Evolutionary conservation across 2,113 vertebrate genomes (phyloP).

Genomic region (Rhinolophus sinicus): DNA sequence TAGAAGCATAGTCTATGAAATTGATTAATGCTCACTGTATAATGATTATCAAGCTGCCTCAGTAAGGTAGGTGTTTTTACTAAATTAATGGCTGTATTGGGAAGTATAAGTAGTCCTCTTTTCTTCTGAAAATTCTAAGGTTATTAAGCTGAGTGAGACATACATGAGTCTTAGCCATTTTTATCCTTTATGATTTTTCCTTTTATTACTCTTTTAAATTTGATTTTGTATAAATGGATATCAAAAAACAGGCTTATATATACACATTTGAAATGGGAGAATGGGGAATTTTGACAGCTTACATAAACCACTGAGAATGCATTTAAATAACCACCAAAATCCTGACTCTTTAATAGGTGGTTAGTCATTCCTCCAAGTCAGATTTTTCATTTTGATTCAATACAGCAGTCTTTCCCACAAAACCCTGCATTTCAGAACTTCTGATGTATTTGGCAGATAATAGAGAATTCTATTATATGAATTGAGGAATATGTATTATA

Average conservation of each 20-base stretch:
- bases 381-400: constrained; percentile 63
- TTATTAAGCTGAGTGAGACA: not conserved
- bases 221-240: not conserved
- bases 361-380: constrained; percentile 43
- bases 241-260: not conserved
- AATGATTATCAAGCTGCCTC: not conserved
- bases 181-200: not conserved
- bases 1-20: not conserved
- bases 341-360: not conserved
- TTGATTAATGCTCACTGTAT: not conserved
- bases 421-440: constrained; percentile 30
- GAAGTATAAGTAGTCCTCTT: not conserved
- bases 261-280: not conserved
- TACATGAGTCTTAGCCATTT: not conserved
- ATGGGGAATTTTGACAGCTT: not conserved
- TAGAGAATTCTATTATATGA: not conserved
- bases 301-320: not conserved
- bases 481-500: not conserved
- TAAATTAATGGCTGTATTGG: not conserved
- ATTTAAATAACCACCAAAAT: constrained; percentile 46
- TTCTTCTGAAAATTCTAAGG: not conserved
- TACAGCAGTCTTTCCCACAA: not conserved
- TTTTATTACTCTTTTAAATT: constrained; percentile 43
- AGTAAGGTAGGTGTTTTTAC: accelerated
- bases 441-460: not conserved